Evolutionary conservation across 2,888 invertebrate genomes (phyloP).

Genomic region (Pammene aurita): DNA sequence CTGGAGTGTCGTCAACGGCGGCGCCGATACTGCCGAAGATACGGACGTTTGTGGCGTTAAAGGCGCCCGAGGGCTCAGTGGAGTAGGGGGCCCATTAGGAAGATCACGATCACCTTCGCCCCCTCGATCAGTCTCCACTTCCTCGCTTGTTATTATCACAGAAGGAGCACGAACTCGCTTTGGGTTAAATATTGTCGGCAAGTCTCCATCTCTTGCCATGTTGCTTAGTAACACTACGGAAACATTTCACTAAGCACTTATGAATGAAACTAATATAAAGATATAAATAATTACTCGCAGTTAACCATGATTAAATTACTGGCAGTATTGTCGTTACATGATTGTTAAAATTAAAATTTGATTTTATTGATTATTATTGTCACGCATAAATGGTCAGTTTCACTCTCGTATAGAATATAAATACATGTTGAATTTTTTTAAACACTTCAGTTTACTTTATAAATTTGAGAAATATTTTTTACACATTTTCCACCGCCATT

Average conservation of each 20-base stretch:
- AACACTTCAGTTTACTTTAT: slow-evolving; percentile 6
- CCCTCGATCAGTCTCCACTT: slow-evolving; percentile 74
- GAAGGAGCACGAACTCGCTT: slow-evolving; percentile 87
- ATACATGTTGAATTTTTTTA: slow-evolving; percentile 49
- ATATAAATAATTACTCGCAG: slow-evolving; percentile 36
- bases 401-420: slow-evolving; percentile 38
- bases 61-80: slow-evolving; percentile 73
- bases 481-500: slow-evolving; percentile 33
- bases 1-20: slow-evolving; percentile 74
- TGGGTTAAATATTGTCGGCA: slow-evolving; percentile 92
- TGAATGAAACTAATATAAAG: slow-evolving; percentile 43
- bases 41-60: slow-evolving; percentile 76
- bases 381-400: slow-evolving; percentile 25
- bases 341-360: slow-evolving; percentile 21
- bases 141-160: slow-evolving; percentile 87
- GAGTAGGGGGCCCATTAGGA: slow-evolving; percentile 77
- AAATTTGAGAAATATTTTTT: slow-evolving; percentile 16
- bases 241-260: slow-evolving; percentile 47
- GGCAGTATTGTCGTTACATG: slow-evolving; percentile 34
- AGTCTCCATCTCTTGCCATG: slow-evolving; percentile 89
- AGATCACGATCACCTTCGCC: slow-evolving; percentile 69
- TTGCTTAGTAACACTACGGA: slow-evolving; percentile 48
- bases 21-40: slow-evolving; percentile 80
- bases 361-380: slow-evolving; percentile 32
- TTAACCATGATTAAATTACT: slow-evolving; percentile 32